Evolutionary conservation across 2,113 vertebrate species (phyloP).

Genomic region (Caracal caracal): DNA sequence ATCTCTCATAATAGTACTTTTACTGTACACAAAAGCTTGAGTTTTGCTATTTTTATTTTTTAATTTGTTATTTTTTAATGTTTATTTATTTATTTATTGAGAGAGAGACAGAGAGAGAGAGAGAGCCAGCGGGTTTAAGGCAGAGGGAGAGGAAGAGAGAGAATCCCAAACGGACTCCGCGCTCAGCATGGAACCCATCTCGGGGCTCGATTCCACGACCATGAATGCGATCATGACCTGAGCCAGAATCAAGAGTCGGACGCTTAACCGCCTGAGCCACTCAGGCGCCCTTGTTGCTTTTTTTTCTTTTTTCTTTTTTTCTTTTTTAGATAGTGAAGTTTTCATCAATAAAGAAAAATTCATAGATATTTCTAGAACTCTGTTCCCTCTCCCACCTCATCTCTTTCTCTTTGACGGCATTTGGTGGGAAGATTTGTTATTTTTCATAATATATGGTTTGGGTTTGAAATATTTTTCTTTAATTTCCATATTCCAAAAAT

Average conservation of each 20-base stretch:
- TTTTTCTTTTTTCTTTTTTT: too few relatives aligned
- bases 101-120: too few relatives aligned
- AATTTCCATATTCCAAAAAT: slow-evolving; percentile 85
- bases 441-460: slow-evolving; percentile 82
- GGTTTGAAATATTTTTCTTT: slow-evolving; percentile 84
- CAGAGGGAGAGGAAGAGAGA: too few relatives aligned
- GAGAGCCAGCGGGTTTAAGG: too few relatives aligned
- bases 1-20: background rate
- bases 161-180: too few relatives aligned
- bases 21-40: background rate
- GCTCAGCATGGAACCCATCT: too few relatives aligned
- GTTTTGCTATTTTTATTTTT: background rate
- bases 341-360: slow-evolving; percentile 43
- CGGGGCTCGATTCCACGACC: too few relatives aligned
- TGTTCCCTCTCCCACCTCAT: slow-evolving; percentile 55
- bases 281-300: too few relatives aligned
- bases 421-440: slow-evolving; percentile 77
- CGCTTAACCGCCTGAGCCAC: too few relatives aligned
- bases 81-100: too few relatives aligned
- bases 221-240: too few relatives aligned
- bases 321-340: slow-evolving; percentile 13
- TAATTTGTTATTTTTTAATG: background rate
- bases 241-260: too few relatives aligned
- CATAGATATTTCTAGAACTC: slow-evolving; percentile 45
- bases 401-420: slow-evolving; percentile 30